phyloP scores from a whole-genome alignment of 2,113 vertebrate genomes.

The Hoplias malabaricus region DNA sequence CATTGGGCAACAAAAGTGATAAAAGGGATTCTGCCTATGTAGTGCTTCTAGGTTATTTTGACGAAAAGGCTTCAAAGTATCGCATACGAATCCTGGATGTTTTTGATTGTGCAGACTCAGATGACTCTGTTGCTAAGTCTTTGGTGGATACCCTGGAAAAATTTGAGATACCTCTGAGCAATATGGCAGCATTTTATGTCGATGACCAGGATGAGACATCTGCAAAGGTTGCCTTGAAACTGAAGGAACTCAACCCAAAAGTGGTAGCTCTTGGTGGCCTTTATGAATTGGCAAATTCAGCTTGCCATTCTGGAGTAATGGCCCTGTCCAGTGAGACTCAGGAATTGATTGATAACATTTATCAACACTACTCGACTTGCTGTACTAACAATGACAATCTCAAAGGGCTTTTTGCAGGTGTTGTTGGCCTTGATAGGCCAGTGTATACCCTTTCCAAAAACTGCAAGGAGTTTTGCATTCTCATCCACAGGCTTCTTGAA shows the following conservation, averaged over 20 bases:
- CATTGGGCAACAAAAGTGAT: conserved; percentile 35
- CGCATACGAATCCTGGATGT: conserved; percentile 68
- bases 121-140: conserved; percentile 25
- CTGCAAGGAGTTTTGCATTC: conserved; percentile 60
- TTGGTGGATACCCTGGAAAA: conserved; percentile 61
- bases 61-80: conserved; percentile 52
- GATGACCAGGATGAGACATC: conserved; percentile 44
- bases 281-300: conserved; percentile 60
- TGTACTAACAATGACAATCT: conserved; percentile 56
- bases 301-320: conserved; percentile 59
- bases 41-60: conserved; percentile 70
- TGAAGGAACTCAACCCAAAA: conserved; percentile 66
- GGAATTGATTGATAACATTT: conserved; percentile 62
- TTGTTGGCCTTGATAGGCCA: conserved; percentile 33
- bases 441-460: conserved; percentile 39
- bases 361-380: conserved; percentile 56
- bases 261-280: conserved; percentile 58
- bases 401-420: conserved; percentile 61
- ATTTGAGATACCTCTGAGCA: conserved; percentile 60
- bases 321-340: conserved; percentile 54
- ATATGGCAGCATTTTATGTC: conserved; percentile 63
- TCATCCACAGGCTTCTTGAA: conserved; percentile 59
- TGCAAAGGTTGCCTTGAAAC: conserved; percentile 54
- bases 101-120: conserved; percentile 40
- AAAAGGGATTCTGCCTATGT: conserved; percentile 48